phyloP scores from a whole-genome alignment of 2,888 invertebrate species.

The Pelosia muscerda region DNA sequence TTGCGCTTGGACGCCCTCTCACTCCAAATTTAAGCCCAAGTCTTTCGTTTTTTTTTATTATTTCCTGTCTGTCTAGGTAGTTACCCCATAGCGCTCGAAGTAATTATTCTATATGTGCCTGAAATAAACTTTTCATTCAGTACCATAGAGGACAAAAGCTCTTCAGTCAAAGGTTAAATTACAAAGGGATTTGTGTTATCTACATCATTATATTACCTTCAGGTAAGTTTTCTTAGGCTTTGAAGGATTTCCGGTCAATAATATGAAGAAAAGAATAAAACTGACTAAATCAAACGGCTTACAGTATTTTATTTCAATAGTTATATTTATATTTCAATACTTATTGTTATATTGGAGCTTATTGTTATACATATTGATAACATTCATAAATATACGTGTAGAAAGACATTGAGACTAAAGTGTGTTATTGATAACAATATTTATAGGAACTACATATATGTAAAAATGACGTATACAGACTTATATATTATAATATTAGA shows the following conservation, averaged over 20 bases:
- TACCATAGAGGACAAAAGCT: conserved; percentile 35
- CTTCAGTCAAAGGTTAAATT: conserved; percentile 28
- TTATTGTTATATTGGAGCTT: too few species aligned
- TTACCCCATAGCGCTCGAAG: conserved; percentile 36
- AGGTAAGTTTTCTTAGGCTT: not conserved
- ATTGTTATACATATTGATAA: too few species aligned
- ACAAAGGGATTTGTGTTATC: conserved; percentile 28
- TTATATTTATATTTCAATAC: too few species aligned
- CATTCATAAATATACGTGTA: too few species aligned
- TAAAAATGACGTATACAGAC: too few species aligned
- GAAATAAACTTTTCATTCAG: conserved; percentile 40
- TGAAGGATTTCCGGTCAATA: not conserved
- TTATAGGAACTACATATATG: too few species aligned
- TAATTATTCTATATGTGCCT: conserved; percentile 51
- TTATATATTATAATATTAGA: too few species aligned
- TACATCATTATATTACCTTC: conserved; percentile 21
- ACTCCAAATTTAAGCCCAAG: conserved; percentile 39
- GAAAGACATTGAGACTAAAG: too few species aligned
- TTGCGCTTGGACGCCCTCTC: conserved; percentile 45
- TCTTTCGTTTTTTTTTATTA: conserved; percentile 31
- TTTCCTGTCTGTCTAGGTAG: conserved; percentile 41
- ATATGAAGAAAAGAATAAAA: not conserved
- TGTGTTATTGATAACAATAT: too few species aligned
- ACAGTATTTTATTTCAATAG: too few species aligned
- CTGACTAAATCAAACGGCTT: not conserved